phyloP scores from a whole-genome alignment of 2,113 vertebrate genomes.

The Cisticola juncidis region DNA sequence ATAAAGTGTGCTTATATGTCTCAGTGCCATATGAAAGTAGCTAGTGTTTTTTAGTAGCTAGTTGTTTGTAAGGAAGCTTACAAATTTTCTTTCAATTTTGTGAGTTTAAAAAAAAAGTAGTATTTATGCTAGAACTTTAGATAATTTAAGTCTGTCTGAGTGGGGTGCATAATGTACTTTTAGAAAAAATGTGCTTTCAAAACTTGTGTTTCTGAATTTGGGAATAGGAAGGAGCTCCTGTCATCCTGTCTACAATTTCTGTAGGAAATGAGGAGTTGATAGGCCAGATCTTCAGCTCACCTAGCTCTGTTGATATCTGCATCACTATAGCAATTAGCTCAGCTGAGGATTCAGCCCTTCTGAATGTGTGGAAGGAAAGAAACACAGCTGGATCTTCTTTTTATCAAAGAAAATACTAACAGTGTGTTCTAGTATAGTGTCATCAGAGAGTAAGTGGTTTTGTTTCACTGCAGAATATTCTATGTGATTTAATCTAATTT shows the following conservation, averaged over 20 bases:
- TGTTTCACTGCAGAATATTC: not conserved
- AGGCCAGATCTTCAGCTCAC: not conserved
- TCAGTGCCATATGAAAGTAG: not conserved
- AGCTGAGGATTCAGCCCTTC: not conserved
- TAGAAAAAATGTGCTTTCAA: not conserved
- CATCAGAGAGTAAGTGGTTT: not conserved
- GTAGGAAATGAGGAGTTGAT: not conserved
- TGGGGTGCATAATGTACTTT: not conserved
- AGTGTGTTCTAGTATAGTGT: not conserved
- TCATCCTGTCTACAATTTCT: not conserved
- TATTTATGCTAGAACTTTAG: not conserved
- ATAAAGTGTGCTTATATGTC: not conserved
- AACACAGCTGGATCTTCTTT: not conserved
- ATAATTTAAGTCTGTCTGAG: not conserved
- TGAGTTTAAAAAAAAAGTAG: not conserved
- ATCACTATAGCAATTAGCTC: accelerated
- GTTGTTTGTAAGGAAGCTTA: not conserved
- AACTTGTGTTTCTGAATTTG: not conserved
- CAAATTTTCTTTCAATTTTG: not conserved
- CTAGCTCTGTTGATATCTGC: not conserved
- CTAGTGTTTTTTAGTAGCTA: not conserved
- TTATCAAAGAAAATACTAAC: not conserved
- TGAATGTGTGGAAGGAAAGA: not conserved
- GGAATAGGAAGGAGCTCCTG: not conserved
- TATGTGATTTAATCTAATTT: not conserved